Evolutionary conservation across 2,797 vertebrate species (phyloP).

Genomic region (Clarias pachynema): DNA sequence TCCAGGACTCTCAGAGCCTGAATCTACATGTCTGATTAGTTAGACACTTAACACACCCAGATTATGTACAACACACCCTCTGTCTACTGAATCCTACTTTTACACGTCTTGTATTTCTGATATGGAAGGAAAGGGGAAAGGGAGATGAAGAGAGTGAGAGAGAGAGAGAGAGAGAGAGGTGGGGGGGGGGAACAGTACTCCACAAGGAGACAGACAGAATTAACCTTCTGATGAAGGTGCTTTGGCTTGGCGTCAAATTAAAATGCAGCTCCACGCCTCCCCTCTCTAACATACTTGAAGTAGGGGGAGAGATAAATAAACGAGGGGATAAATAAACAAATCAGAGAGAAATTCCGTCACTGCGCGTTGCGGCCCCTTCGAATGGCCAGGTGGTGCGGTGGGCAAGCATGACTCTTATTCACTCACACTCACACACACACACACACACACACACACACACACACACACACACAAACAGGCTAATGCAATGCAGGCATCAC

Average conservation of each 20-base stretch:
- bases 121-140: not conserved
- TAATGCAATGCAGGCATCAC: constrained; percentile 27
- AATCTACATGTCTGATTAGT: not conserved
- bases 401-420: constrained; percentile 37
- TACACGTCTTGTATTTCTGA: constrained; percentile 2
- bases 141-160: not conserved
- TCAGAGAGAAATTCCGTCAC: constrained; percentile 43
- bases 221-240: constrained; percentile 64
- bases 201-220: constrained; percentile 60
- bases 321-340: constrained; percentile 52
- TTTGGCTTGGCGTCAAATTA: constrained; percentile 57
- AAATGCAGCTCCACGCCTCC: constrained; percentile 60
- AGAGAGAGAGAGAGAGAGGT: not conserved
- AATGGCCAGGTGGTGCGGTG: constrained; percentile 48
- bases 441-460: constrained; percentile 22
- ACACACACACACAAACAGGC: not conserved
- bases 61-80: not conserved
- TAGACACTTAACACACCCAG: constrained; percentile 10
- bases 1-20: not conserved
- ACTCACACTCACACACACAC: constrained; percentile 27
- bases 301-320: constrained; percentile 55
- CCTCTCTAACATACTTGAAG: constrained; percentile 38
- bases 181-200: constrained; percentile 30
- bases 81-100: constrained; percentile 2
- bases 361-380: constrained; percentile 42